Evolutionary conservation across 2,888 invertebrate species (phyloP).

Genomic region (Carabus problematicus): DNA sequence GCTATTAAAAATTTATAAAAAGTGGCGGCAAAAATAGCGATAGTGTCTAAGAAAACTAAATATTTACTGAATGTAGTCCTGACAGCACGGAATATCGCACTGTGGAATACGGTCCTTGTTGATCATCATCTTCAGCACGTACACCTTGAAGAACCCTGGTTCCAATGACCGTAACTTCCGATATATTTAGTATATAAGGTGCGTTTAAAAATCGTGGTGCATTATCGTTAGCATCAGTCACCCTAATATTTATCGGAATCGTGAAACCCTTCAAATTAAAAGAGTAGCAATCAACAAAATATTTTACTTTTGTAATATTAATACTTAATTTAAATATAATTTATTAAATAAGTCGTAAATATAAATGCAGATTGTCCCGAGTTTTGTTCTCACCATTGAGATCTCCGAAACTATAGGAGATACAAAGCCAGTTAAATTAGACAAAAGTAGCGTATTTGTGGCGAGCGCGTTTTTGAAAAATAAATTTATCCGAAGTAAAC

Average conservation of each 20-base stretch:
- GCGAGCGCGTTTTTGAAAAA: too few relatives aligned
- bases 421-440: too few relatives aligned
- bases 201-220: constrained; percentile 83
- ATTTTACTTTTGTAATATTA: constrained; percentile 24
- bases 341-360: not conserved
- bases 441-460: too few relatives aligned
- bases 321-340: not conserved
- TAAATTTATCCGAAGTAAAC: too few relatives aligned
- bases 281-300: not conserved
- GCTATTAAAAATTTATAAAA: too few relatives aligned
- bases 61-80: constrained; percentile 74
- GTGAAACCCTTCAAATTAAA: constrained; percentile 69
- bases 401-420: too few relatives aligned
- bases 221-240: constrained; percentile 92
- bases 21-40: not conserved
- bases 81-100: constrained; percentile 83
- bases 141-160: constrained; percentile 80
- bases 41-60: constrained; percentile 8
- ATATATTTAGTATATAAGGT: constrained; percentile 82
- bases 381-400: too few relatives aligned
- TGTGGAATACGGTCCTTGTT: constrained; percentile 86
- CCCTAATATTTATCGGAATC: constrained; percentile 83
- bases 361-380: too few relatives aligned
- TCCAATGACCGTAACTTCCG: constrained; percentile 78
- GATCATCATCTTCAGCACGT: constrained; percentile 82